Percentiles rank a stretch among this genome's conserved stretches.
These are phyloP conservation scores for Epizoanthus illoricatus DNA, from an alignment of 92 coral and sea anemone species.

Conservation along the genomic window DNA sequence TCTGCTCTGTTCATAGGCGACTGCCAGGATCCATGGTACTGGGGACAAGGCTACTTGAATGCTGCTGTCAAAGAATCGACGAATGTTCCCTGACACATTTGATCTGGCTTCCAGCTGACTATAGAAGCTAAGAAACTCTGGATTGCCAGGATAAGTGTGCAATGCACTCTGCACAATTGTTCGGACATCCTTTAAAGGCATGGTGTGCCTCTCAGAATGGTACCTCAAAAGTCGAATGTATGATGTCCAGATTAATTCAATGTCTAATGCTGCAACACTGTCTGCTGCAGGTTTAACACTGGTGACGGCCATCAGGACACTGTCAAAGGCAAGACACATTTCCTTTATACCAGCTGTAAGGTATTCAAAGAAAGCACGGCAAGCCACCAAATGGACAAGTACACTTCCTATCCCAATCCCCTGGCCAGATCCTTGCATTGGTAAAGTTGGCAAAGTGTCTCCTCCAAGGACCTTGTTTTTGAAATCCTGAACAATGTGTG, in stretches of 20 bases:
- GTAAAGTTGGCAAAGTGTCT: constrained; percentile 11
- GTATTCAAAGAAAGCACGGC: constrained; percentile 82
- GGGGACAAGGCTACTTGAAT: constrained; percentile 65
- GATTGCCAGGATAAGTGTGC: constrained; percentile 68
- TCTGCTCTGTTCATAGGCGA: constrained; percentile 72
- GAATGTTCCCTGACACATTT: constrained; percentile 68
- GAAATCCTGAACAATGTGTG: constrained; percentile 32
- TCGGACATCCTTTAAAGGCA: constrained; percentile 66
- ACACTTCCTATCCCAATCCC: constrained; percentile 46
- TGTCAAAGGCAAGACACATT: constrained; percentile 56
- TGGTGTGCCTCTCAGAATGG: constrained; percentile 56
- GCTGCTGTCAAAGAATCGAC: constrained; percentile 83
- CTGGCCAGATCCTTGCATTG: constrained; percentile 31
- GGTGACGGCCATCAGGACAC: constrained; percentile 37
- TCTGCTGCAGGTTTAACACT: constrained; percentile 7
- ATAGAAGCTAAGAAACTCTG: constrained; percentile 70
- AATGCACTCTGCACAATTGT: constrained; percentile 47
- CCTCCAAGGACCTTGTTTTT: background rate
- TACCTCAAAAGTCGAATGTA: constrained; percentile 66
- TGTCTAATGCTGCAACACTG: constrained; percentile 48
- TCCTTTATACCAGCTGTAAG: constrained; percentile 76
- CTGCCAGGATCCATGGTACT: constrained; percentile 83
- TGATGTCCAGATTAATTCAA: constrained; percentile 64
- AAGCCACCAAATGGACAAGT: constrained; percentile 65
- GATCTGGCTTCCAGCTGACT: constrained; percentile 78